These are phyloP conservation scores for Ceratothoa steindachneri DNA, from an alignment of 2,888 invertebrate species.

Conservation along the genomic window DNA sequence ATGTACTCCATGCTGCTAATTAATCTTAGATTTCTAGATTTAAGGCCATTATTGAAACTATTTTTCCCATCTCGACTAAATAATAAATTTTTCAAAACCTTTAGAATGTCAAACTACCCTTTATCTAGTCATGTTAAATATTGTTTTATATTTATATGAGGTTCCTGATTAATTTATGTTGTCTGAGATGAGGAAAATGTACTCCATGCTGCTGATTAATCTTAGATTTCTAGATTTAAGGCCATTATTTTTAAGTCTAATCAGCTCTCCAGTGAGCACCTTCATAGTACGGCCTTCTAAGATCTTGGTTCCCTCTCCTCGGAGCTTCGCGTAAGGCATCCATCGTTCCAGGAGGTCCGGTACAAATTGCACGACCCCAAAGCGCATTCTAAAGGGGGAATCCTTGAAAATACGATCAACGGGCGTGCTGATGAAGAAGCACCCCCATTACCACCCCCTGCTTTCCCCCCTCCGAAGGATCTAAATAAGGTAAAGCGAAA, in stretches of 20 bases:
- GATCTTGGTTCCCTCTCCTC: slow-evolving; percentile 1
- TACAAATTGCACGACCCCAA: slow-evolving; percentile 92
- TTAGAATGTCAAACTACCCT: too few species aligned
- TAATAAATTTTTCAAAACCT: too few species aligned
- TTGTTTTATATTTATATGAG: too few species aligned
- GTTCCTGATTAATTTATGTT: too few species aligned
- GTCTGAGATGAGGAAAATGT: too few species aligned
- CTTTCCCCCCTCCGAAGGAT: slow-evolving; percentile 30
- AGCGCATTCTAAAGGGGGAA: slow-evolving; percentile 87
- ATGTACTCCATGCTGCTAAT: too few species aligned
- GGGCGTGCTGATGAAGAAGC: slow-evolving; percentile 55
- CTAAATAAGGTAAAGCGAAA: slow-evolving; percentile 42
- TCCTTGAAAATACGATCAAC: slow-evolving; percentile 84
- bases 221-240: too few species aligned
- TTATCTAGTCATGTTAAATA: too few species aligned
- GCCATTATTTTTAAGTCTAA: not conserved
- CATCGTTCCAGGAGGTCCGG: slow-evolving; percentile 78
- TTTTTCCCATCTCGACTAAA: too few species aligned
- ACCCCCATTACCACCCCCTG: slow-evolving; percentile 30
- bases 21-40: too few species aligned
- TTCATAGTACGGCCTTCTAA: not conserved
- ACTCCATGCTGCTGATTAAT: too few species aligned
- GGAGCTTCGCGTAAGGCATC: slow-evolving; percentile 29
- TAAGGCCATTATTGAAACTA: too few species aligned
- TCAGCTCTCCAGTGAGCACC: not conserved